Evolutionary conservation across 2,113 vertebrate genomes (phyloP).

Genomic region (Phalacrocorax aristotelis): DNA sequence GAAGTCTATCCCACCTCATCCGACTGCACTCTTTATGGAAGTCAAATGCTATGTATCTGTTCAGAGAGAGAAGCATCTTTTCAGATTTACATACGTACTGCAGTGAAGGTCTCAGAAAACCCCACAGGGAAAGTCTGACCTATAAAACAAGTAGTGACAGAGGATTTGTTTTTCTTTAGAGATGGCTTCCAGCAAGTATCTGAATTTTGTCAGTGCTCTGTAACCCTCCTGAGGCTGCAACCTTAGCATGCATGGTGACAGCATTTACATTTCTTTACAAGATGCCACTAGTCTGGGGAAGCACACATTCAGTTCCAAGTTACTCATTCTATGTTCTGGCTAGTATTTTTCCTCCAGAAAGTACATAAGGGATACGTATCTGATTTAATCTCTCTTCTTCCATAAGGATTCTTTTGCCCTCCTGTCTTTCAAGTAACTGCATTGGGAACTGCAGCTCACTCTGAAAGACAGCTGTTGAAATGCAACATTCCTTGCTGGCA

Average conservation of each 20-base stretch:
- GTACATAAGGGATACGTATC: neutral
- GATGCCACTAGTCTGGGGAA: neutral
- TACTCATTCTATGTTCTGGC: neutral
- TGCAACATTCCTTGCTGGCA: neutral
- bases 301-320: neutral
- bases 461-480: neutral
- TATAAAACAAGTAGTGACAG: neutral
- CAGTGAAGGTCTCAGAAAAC: neutral
- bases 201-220: neutral
- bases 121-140: neutral
- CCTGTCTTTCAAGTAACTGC: neutral
- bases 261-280: neutral
- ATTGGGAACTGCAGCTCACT: neutral
- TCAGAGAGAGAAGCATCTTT: neutral
- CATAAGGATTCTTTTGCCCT: neutral
- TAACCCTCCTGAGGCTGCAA: neutral
- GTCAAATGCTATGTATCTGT: slow-evolving; percentile 91
- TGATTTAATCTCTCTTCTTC: neutral
- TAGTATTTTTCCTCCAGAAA: neutral
- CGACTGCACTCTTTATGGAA: slow-evolving; percentile 96
- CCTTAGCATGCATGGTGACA: neutral
- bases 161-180: neutral
- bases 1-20: slow-evolving; percentile 94
- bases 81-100: neutral
- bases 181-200: neutral